Evolutionary conservation across 2,888 invertebrate species (phyloP), one percentile per base, ranked within the genome.

Genomic region (Congeria kusceri): DNA sequence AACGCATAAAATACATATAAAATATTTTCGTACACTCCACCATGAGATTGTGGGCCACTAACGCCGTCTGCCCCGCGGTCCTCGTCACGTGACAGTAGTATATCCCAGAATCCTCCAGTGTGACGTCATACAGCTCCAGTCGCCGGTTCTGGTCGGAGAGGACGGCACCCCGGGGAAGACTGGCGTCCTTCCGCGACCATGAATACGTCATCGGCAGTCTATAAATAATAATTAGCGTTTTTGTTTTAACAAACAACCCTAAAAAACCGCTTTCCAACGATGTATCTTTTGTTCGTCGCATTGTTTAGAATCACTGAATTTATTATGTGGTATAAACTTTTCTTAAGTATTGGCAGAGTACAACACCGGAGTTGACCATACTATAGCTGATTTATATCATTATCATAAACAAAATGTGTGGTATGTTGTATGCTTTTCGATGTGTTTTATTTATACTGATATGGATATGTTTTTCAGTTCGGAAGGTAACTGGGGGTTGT

Each of bases 41-140:
- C 5, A 58, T 57, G 5, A 90, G 77, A 29, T 73, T 66, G 29
- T 75, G 69, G 13, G 25, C 71, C 3, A 67, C 66, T 23, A 56
- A 68, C n/a, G 62, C 75, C 13, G 28, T 66, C 13, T 69, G 65
- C 15, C 77, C 66, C 7, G 75, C 77, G 2, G 74, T 72, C 18
- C 89, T 75, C 7, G 75, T 63, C 1, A 97, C 98, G 79, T 96
- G 95, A 92, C 99, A 99, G 23, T 96, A 94, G 91, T 99, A 99
- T 92, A 97, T 96, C 3, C 99, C 99, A 93, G 97, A 97, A 94
- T 99, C 98, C 92, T 97, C 97, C 7, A 98, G 96, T 73, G 96
- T 96, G 0, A 98, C 97, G 90, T 96, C 96, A 18, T 96, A 96
- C 87, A 99, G 96, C 20, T 96, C 96, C 56, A 99, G 94, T 15